phyloP scores from a whole-genome alignment of 2,113 vertebrate genomes.

The Oophaga pumilio region DNA sequence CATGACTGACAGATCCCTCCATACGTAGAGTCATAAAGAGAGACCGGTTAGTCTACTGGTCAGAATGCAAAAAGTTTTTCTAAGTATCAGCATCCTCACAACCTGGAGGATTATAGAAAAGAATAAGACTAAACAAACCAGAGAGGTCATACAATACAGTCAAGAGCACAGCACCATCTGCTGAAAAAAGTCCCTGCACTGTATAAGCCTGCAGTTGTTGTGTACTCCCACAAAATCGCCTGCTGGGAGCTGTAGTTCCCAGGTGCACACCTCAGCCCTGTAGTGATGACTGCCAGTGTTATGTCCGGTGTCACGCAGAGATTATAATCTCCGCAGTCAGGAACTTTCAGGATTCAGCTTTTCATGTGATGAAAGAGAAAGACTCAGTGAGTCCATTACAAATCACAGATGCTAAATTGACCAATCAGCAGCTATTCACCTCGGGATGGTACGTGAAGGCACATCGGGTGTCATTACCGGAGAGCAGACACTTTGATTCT shows the following conservation, averaged over 20 bases:
- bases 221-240: neutral
- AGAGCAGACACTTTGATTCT: neutral
- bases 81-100: too few species aligned
- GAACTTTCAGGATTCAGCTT: neutral
- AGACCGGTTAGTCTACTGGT: too few species aligned
- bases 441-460: neutral
- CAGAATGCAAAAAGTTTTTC: too few species aligned
- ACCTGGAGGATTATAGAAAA: too few species aligned
- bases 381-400: neutral
- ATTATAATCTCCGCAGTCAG: neutral
- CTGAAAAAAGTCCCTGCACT: too few species aligned
- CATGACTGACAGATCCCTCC: too few species aligned
- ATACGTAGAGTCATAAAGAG: too few species aligned
- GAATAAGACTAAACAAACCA: too few species aligned
- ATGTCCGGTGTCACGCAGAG: neutral
- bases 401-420: slow-evolving; percentile 16
- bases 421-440: slow-evolving; percentile 29
- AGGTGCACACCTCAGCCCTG: neutral
- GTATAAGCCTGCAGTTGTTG: too few species aligned
- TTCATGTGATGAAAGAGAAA: neutral
- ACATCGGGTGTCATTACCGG: neutral
- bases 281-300: neutral
- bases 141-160: too few species aligned
- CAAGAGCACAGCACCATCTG: too few species aligned
- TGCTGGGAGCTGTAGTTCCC: neutral